These are phyloP conservation scores for Diaphora mendica DNA, from an alignment of 2,888 invertebrate species.

Conservation along the genomic window DNA sequence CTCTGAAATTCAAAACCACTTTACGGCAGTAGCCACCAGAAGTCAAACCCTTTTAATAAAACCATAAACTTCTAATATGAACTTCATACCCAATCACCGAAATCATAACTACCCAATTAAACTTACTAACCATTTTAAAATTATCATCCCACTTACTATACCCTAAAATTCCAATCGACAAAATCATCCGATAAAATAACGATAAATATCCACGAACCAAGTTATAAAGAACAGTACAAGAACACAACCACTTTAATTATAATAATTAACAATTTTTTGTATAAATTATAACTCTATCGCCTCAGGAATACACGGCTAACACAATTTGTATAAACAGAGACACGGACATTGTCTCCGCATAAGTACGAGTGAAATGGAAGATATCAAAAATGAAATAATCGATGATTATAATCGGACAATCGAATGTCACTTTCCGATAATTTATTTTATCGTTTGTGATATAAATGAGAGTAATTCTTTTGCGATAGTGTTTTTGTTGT, in stretches of 20 bases:
- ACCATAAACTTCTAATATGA: not conserved
- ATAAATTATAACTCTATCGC: constrained; percentile 81
- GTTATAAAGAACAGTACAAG: constrained; percentile 68
- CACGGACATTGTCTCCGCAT: constrained; percentile 35
- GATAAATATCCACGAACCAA: constrained; percentile 72
- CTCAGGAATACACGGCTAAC: constrained; percentile 68
- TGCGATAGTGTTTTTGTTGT: constrained; percentile 45
- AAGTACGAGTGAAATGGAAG: constrained; percentile 52
- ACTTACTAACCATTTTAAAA: not conserved
- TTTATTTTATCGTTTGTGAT: constrained; percentile 57
- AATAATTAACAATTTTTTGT: constrained; percentile 79
- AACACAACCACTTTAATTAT: constrained; percentile 76
- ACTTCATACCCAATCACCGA: not conserved
- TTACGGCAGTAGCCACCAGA: not conserved
- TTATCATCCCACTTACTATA: constrained; percentile 31
- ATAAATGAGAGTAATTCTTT: constrained; percentile 47
- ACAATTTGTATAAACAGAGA: constrained; percentile 62
- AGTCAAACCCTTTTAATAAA: not conserved
- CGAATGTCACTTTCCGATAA: constrained; percentile 68
- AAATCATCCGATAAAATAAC: constrained; percentile 63
- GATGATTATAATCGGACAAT: constrained; percentile 73
- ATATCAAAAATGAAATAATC: constrained; percentile 65
- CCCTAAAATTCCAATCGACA: constrained; percentile 58
- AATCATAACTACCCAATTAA: not conserved
- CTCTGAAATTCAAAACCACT: not conserved